Evolutionary conservation across 2,888 invertebrate species (phyloP).

Genomic region (Tachystola acroxantha): DNA sequence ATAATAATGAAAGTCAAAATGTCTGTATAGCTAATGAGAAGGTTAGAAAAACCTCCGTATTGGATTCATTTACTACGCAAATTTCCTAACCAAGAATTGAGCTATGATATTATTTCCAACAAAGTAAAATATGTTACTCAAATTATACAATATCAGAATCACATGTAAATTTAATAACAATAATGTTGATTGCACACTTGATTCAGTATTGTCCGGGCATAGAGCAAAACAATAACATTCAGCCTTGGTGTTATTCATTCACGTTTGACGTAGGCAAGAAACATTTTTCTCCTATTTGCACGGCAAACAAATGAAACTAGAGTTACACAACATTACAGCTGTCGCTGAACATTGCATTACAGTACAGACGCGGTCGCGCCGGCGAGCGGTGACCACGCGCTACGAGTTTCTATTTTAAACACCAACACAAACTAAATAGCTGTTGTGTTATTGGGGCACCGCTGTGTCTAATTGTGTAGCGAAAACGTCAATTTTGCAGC

Average conservation of each 20-base stretch:
- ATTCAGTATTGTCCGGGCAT: conserved; percentile 36
- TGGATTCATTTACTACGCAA: too few species aligned
- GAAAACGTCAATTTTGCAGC: conserved; percentile 26
- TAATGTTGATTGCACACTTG: conserved; percentile 22
- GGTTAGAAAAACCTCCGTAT: too few species aligned
- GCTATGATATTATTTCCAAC: too few species aligned
- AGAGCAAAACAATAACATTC: conserved; percentile 50
- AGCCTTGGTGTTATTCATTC: conserved; percentile 64
- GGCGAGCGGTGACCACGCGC: conserved; percentile 36
- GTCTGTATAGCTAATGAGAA: conserved; percentile 1
- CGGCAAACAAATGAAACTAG: conserved; percentile 44
- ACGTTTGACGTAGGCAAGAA: conserved; percentile 63
- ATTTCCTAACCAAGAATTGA: too few species aligned
- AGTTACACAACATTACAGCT: conserved; percentile 43
- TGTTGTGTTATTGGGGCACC: conserved; percentile 25
- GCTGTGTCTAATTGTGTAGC: conserved; percentile 32
- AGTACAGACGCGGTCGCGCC: conserved; percentile 45
- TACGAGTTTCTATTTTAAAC: conserved; percentile 24
- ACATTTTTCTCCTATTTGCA: conserved; percentile 66
- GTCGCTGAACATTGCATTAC: conserved; percentile 21
- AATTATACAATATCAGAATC: too few species aligned
- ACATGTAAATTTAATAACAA: too few species aligned
- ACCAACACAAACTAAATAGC: conserved; percentile 12
- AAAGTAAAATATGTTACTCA: too few species aligned
- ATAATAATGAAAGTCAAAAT: not conserved